A percentile compares a stretch with the other conserved stretches of the same genome.
These are phyloP conservation scores for Polypedilum pembai DNA, from an alignment of 1,140 invertebrate species.

Conservation along the genomic window DNA sequence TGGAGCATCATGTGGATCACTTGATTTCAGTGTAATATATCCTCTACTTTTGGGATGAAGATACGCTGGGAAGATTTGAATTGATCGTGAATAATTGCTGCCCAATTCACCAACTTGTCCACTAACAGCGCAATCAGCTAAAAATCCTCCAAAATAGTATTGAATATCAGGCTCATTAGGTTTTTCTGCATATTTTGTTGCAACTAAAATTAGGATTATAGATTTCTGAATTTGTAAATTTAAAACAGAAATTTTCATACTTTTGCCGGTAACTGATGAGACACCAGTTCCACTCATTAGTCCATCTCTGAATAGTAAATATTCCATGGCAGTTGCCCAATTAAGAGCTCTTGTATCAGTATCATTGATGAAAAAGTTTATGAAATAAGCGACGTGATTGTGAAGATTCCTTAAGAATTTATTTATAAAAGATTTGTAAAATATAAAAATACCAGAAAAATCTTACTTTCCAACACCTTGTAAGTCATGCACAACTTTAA, in stretches of 20 bases:
- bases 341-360: constrained; percentile 72
- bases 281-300: constrained; percentile 74
- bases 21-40: constrained; percentile 58
- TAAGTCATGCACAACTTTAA: constrained; percentile 62
- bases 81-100: constrained; percentile 52
- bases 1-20: constrained; percentile 71
- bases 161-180: constrained; percentile 78
- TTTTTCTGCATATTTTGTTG: constrained; percentile 69
- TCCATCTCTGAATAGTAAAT: constrained; percentile 68
- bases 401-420: constrained; percentile 59
- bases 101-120: constrained; percentile 72
- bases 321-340: constrained; percentile 83
- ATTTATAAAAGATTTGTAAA: no score
- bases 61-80: constrained; percentile 57
- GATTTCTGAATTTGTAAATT: no score
- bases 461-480: constrained; percentile 65
- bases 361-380: constrained; percentile 73
- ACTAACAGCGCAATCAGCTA: constrained; percentile 72
- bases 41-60: constrained; percentile 76
- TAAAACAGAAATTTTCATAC: background rate
- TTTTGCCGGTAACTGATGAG: constrained; percentile 29
- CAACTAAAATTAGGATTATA: constrained; percentile 57
- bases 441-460: no score
- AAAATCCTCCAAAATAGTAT: constrained; percentile 74
- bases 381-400: constrained; percentile 72